These are phyloP conservation scores for Picathartes gymnocephalus DNA, from an alignment of 2,113 vertebrate genomes.

Conservation along the genomic window DNA sequence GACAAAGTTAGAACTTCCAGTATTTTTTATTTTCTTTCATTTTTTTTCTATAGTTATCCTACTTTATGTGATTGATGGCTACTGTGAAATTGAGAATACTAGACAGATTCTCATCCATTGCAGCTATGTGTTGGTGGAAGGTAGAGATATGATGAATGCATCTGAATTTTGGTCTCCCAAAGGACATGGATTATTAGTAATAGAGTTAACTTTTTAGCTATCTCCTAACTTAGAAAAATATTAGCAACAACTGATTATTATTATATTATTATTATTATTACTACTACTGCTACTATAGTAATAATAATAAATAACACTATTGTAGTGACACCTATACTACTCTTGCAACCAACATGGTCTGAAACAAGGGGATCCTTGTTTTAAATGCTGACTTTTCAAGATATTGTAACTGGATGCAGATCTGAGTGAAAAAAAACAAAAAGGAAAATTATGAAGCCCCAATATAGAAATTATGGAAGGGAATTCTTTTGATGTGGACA, in stretches of 20 bases:
- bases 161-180: neutral
- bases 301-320: neutral
- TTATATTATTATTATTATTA: neutral
- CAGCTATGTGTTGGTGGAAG: neutral
- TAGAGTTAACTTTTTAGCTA: neutral
- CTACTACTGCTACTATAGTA: neutral
- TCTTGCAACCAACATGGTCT: neutral
- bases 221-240: neutral
- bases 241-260: neutral
- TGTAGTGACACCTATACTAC: neutral
- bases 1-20: neutral
- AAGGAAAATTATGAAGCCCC: neutral
- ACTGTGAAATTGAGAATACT: neutral
- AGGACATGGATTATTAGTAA: neutral
- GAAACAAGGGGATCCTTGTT: neutral
- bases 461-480: neutral
- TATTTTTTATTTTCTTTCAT: neutral
- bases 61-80: neutral
- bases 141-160: neutral
- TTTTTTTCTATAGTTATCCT: neutral
- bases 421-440: neutral
- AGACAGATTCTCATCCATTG: neutral
- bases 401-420: neutral
- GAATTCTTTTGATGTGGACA: neutral
- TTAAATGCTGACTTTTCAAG: neutral